Base-by-base conservation (phyloP, 2,797 vertebrate genomes). In the Miopithecus talapoin region DNA sequence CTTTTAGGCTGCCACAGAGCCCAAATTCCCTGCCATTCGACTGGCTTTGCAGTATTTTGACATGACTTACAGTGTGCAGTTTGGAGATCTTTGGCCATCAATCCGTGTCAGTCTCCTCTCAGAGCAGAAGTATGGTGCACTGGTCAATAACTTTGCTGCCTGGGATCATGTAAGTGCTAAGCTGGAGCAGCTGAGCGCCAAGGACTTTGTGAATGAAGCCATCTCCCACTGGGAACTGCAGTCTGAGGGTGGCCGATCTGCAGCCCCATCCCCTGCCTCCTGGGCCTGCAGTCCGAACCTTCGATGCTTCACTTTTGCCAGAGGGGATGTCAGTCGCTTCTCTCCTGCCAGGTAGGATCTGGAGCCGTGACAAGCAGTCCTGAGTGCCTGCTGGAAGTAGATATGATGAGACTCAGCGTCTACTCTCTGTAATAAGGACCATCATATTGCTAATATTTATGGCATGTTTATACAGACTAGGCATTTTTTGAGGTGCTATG, bases 31-130 rank as follows among this genome's bases (percentile, higher is more conserved):
- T 0, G 68, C 98, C 59, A 99, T 99, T 0, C 97, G 84, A 1
- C 97, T 99, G 96, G 99, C 99, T 17, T 98, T 99, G 95, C 99
- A 99, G 93, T 98, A 99, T 97, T 99, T 99, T 2, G 99, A 99
- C 95, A 79, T 97, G 72, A 99, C 70, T 53, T 99, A 99, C 96
- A 76, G 99, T 57, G 43, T 98, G 53, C 99, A 99, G 92, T 98
- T 99, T 96, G 99, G 99, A 9, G 96, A 98, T 33, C 98, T 99
- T 88, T 99, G 99, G 99, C 99, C 99, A 0, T 99, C 99, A 0
- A 98, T 99, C 36, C 99, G 99, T 0, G 97, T 98, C 1, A 98
- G 98, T 57, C 98, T 99, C 93, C 99, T 99, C 75, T 99, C 99
- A 0, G 99, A 99, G 98, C 99, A 98, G 97, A 99, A 99, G 88